A percentile compares a stretch with the other conserved stretches of the same genome.
Conservation (phyloP, 2,113 vertebrate species). For the Oenanthe oenanthe region DNA sequence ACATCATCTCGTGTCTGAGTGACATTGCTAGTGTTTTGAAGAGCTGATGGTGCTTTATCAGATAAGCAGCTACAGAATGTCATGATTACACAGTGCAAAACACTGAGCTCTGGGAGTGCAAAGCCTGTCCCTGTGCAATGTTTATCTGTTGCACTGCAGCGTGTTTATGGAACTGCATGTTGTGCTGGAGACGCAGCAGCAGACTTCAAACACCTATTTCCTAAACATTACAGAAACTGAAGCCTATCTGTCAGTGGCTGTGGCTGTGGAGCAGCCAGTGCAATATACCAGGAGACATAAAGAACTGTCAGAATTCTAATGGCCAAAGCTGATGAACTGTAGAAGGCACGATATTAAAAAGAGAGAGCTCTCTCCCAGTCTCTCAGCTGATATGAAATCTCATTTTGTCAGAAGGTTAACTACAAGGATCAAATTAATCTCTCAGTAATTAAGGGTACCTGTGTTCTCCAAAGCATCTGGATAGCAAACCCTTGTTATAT, state of each 20-base stretch:
- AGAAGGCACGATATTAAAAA: not conserved
- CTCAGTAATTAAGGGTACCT: slow-evolving; percentile 40
- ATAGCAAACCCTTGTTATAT: slow-evolving; percentile 10
- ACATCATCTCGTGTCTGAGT: not conserved
- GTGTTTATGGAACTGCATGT: not conserved
- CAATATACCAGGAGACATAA: slow-evolving; percentile 36
- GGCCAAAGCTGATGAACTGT: slow-evolving; percentile 51
- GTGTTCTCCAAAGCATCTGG: slow-evolving; percentile 43
- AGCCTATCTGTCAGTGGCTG: not conserved
- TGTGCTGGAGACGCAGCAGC: not conserved
- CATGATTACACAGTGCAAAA: not conserved
- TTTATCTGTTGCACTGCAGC: not conserved
- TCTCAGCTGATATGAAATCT: slow-evolving; percentile 46
- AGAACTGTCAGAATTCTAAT: slow-evolving; percentile 46
- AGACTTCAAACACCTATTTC: not conserved
- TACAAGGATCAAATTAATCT: slow-evolving; percentile 55
- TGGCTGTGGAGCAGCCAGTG: not conserved
- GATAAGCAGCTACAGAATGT: not conserved
- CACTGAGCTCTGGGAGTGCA: not conserved
- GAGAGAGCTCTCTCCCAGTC: not conserved
- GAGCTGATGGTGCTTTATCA: not conserved
- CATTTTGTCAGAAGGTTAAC: slow-evolving; percentile 49
- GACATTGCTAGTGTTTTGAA: not conserved
- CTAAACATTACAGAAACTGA: slow-evolving; percentile 12
- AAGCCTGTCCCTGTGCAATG: not conserved